phyloP scores from a whole-genome alignment of 2,888 invertebrate species.

The Drosophila limbata region DNA sequence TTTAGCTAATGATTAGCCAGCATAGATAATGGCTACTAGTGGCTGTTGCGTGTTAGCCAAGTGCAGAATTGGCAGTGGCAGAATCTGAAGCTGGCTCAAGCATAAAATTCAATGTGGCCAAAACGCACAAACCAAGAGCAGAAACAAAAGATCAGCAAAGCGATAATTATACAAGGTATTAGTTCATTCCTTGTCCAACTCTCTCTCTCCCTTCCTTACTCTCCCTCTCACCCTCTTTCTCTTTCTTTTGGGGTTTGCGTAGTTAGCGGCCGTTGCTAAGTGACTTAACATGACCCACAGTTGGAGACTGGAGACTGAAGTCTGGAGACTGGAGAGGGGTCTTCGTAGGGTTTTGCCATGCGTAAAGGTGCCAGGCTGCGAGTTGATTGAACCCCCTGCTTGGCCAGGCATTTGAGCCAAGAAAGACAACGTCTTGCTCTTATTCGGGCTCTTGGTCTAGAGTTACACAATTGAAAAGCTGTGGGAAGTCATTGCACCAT shows the following conservation, averaged over 20 bases:
- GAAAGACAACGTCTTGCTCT: neutral
- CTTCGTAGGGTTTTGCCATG: slow-evolving; percentile 66
- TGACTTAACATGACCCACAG: slow-evolving; percentile 74
- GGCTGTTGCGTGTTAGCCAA: slow-evolving; percentile 65
- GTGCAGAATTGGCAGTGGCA: slow-evolving; percentile 41
- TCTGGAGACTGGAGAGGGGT: slow-evolving; percentile 15
- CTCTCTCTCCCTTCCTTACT: neutral
- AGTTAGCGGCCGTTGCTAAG: slow-evolving; percentile 59
- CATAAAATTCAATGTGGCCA: slow-evolving; percentile 66
- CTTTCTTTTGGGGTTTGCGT: slow-evolving; percentile 16
- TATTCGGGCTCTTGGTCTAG: slow-evolving; percentile 18
- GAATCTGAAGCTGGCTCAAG: slow-evolving; percentile 38
- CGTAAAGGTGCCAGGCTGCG: slow-evolving; percentile 82
- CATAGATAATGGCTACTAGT: slow-evolving; percentile 53
- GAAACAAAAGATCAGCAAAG: slow-evolving; percentile 72
- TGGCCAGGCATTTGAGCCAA: slow-evolving; percentile 42
- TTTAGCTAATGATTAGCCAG: slow-evolving; percentile 71
- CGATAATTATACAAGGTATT: slow-evolving; percentile 80
- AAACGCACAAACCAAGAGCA: slow-evolving; percentile 50
- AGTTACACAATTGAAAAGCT: slow-evolving; percentile 70
- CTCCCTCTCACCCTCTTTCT: neutral
- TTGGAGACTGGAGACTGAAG: slow-evolving; percentile 28
- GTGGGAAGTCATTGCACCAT: slow-evolving; percentile 68
- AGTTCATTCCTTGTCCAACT: slow-evolving; percentile 50
- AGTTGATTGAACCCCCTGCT: slow-evolving; percentile 66